phyloP scores from a whole-genome alignment of 1,140 invertebrate species.

The Philopotamus ludificatus region DNA sequence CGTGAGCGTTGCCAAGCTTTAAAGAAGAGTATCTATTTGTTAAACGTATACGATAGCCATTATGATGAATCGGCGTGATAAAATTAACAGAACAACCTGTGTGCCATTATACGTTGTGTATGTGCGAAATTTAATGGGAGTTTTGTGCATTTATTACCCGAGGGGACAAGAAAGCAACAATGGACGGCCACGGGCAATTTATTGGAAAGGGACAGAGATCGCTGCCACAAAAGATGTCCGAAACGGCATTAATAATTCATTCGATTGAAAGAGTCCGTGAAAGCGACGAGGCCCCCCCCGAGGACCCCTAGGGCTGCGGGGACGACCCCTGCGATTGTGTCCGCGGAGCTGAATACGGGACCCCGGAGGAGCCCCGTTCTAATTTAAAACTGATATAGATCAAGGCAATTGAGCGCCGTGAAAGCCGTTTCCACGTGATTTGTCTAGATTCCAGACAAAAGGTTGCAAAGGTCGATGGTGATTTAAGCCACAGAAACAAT shows the following conservation, averaged over 20 bases:
- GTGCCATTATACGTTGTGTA: too few species aligned
- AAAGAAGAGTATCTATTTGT: too few species aligned
- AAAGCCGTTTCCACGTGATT: constrained; percentile 30
- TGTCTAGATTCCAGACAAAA: constrained; percentile 13
- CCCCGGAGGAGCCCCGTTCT: constrained; percentile 12
- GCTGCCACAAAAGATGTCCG: constrained; percentile 30
- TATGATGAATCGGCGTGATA: too few species aligned
- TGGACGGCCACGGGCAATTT: constrained; percentile 9
- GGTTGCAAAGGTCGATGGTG: too few species aligned
- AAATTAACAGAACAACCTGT: too few species aligned
- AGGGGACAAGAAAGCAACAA: not conserved
- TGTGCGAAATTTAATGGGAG: not conserved
- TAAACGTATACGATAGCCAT: too few species aligned
- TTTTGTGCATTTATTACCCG: not conserved
- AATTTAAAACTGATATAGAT: constrained; percentile 28
- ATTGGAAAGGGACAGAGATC: not conserved
- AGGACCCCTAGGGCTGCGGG: constrained; percentile 11
- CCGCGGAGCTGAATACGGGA: constrained; percentile 3
- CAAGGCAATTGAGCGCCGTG: constrained; percentile 22
- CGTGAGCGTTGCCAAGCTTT: too few species aligned
- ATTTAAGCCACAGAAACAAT: too few species aligned
- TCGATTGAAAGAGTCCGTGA: constrained; percentile 30
- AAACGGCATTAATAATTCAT: constrained; percentile 36
- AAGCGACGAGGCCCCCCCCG: constrained; percentile 7
- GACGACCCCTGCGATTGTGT: constrained; percentile 22